Base-by-base conservation (phyloP, 1,140 invertebrate genomes). In the Macrotrachela quadricornifera region DNA sequence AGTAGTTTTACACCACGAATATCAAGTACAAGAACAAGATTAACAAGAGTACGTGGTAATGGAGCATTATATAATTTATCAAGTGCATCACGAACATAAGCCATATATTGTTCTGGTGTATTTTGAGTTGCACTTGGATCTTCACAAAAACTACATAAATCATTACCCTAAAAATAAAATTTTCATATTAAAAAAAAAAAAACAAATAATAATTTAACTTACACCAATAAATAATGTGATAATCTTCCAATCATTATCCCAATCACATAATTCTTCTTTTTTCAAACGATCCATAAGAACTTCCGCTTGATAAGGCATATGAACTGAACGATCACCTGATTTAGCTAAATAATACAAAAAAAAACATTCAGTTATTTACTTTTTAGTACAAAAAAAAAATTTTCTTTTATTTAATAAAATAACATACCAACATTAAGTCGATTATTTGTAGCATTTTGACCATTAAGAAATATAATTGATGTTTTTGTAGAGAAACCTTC, bases 161-260 rank as follows among this genome's bases (percentile, higher is more conserved):
- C 81, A 63, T 86, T 86, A 41, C 80, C 52, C 15, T 44, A 18
- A 9, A 18, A 9, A n/a, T n/a, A 30, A 30, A 30, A 2, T 4
- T 30, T 2, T 30, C 2, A 30, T 4, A 2, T 15, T 44, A 15
- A 9, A 15, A 15, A 18, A 44, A 18, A 4, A 9, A n/a, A 18
- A 44, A 18, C 17, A 4, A 9, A n/a, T 15, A 4, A 6, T 44
- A 18, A 80, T 13, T 2, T 3, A n/a, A 44, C 17, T 44, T 44
- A 18, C 81, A 8, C 82, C 82, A 51, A 84, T 79, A 60, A 85
- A 79, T n/a, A 86, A 70, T 0, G 82, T 84, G n/a, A 85, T 70
- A 66, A 81, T 48, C 73, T 83, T 83, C 81, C 81, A 83, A 47
- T 68, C 59, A 15, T 77, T 64, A 16, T 64, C 52, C 46, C 66